Evolutionary conservation across 2,113 vertebrate species (phyloP).

Genomic region (Odobenus rosmarus): DNA sequence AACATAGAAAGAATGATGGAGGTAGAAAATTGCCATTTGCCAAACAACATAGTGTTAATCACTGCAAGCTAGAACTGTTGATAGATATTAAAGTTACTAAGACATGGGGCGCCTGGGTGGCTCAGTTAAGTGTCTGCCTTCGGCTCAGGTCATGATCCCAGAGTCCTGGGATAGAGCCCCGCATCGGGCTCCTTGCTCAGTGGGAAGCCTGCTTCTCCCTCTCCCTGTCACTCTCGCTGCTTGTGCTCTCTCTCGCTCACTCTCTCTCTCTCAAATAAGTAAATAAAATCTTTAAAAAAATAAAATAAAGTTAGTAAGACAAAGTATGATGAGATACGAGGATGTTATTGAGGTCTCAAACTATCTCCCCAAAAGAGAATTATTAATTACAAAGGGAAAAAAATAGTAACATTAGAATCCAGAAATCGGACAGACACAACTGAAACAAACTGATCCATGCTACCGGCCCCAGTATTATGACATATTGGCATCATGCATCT

Average conservation of each 20-base stretch:
- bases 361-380: neutral
- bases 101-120: neutral
- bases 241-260: too few relatives aligned
- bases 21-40: neutral
- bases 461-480: neutral
- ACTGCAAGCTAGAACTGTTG: neutral
- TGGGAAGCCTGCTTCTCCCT: too few relatives aligned
- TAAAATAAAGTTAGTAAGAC: too few relatives aligned
- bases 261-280: too few relatives aligned
- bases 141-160: too few relatives aligned
- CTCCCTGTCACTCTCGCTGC: too few relatives aligned
- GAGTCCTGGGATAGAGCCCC: too few relatives aligned
- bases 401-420: neutral
- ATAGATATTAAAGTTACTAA: neutral
- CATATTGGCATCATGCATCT: neutral
- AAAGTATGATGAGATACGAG: neutral
- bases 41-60: neutral
- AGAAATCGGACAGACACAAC: neutral
- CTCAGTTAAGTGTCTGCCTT: too few relatives aligned
- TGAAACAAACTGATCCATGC: neutral
- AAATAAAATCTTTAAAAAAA: too few relatives aligned
- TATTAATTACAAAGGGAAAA: neutral
- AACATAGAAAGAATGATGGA: neutral
- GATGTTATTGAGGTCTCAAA: neutral
- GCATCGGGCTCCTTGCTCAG: too few relatives aligned